Evolutionary conservation across 92 coral and sea anemone genomes (phyloP).

Genomic region (Epizoanthus fatuus): DNA sequence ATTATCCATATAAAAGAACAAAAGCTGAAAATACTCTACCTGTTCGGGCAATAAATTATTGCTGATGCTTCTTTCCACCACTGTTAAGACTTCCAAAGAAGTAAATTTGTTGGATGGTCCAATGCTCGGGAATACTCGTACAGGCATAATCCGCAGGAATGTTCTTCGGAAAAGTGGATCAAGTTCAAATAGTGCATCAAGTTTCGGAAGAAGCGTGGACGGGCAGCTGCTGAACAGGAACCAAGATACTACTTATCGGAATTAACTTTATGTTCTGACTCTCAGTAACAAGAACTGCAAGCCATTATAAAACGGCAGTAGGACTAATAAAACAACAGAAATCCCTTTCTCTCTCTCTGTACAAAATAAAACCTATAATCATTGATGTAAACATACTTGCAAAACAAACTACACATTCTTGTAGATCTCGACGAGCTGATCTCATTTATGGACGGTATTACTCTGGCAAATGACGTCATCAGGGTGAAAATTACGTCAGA

Average conservation of each 20-base stretch:
- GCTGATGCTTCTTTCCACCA: background rate
- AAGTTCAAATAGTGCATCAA: constrained; percentile 66
- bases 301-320: background rate
- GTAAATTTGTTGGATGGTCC: constrained; percentile 49
- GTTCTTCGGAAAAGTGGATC: constrained; percentile 86
- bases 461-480: too few relatives aligned
- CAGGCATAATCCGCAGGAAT: constrained; percentile 68
- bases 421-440: too few relatives aligned
- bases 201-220: background rate
- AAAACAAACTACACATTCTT: too few relatives aligned
- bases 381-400: too few relatives aligned
- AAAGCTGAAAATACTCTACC: background rate
- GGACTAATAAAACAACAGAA: background rate
- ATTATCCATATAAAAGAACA: too few relatives aligned
- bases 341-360: too few relatives aligned
- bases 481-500: too few relatives aligned
- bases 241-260: too few relatives aligned
- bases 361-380: too few relatives aligned
- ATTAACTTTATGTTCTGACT: too few relatives aligned
- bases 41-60: background rate
- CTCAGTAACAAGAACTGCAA: too few relatives aligned
- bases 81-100: constrained; percentile 64
- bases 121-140: constrained; percentile 48
- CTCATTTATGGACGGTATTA: too few relatives aligned
- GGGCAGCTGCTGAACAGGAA: background rate